phyloP scores from a whole-genome alignment of 2,888 invertebrate genomes.

The Desoria tigrina region DNA sequence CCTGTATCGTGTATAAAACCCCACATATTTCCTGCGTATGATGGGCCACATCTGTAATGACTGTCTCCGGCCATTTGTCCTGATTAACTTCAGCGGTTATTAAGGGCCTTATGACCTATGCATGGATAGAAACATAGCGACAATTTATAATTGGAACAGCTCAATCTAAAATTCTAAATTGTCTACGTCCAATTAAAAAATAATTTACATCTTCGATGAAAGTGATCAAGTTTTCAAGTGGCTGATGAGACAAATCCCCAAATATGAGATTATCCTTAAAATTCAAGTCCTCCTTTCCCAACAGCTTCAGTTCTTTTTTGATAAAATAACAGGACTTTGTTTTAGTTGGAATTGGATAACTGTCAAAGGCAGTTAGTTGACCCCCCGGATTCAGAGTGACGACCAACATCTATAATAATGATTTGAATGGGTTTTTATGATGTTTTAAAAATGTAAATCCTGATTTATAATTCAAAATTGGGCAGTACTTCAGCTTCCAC shows the following conservation, averaged over 20 bases:
- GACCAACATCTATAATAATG: conserved; percentile 62
- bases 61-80: conserved; percentile 51
- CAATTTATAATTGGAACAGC: too few species aligned
- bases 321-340: conserved; percentile 81
- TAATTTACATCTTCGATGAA: conserved; percentile 86
- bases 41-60: conserved; percentile 72
- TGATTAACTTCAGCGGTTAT: conserved; percentile 44
- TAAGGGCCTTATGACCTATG: conserved; percentile 76
- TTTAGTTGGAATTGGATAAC: conserved; percentile 67
- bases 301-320: conserved; percentile 67
- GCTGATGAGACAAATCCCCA: conserved; percentile 84
- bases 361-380: conserved; percentile 78
- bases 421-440: neutral
- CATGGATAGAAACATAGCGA: too few species aligned
- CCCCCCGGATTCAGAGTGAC: conserved; percentile 69
- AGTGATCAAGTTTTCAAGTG: conserved; percentile 87
- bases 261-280: conserved; percentile 70
- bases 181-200: too few species aligned
- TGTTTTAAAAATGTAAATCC: neutral
- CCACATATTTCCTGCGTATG: conserved; percentile 90
- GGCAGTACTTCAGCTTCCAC: conserved; percentile 54
- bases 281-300: conserved; percentile 63
- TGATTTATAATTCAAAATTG: neutral
- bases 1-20: conserved; percentile 89
- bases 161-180: too few species aligned